Conservation (phyloP, 2,888 invertebrate species). For the Dorcus hopei region DNA sequence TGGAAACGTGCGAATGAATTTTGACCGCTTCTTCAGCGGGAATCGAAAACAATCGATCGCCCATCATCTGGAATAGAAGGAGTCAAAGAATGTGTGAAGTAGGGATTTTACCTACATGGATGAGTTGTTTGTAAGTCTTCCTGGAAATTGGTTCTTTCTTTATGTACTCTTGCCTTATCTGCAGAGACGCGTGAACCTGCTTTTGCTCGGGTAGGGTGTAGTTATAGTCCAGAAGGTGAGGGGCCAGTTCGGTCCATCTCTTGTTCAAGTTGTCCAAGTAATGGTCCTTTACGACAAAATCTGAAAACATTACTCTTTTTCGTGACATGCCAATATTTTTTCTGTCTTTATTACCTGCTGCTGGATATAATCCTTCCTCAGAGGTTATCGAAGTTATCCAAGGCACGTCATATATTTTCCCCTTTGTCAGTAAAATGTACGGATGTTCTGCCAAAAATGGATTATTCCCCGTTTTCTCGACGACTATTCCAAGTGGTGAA, state of each 20-base stretch:
- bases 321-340: too few species aligned
- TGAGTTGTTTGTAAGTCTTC: conserved; percentile 21
- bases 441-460: conserved; percentile 62
- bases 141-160: conserved; percentile 49
- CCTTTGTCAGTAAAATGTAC: conserved; percentile 55
- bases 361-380: conserved; percentile 69
- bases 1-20: conserved; percentile 53
- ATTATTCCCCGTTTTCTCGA: conserved; percentile 48
- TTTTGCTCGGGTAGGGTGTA: conserved; percentile 54
- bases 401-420: conserved; percentile 60
- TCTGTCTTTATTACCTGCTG: conserved; percentile 51
- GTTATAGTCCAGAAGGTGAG: conserved; percentile 61
- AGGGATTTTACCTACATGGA: conserved; percentile 17
- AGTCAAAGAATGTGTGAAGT: not conserved
- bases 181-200: conserved; percentile 47
- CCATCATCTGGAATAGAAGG: conserved; percentile 50
- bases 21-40: conserved; percentile 57
- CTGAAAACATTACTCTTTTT: conserved; percentile 20
- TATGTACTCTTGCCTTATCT: conserved; percentile 58
- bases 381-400: conserved; percentile 63
- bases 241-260: conserved; percentile 61
- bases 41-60: conserved; percentile 59
- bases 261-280: conserved; percentile 50
- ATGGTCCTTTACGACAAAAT: conserved; percentile 36
- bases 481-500: conserved; percentile 65